These are phyloP conservation scores for Carapus acus DNA, from an alignment of 2,797 vertebrate genomes.

Conservation along the genomic window DNA sequence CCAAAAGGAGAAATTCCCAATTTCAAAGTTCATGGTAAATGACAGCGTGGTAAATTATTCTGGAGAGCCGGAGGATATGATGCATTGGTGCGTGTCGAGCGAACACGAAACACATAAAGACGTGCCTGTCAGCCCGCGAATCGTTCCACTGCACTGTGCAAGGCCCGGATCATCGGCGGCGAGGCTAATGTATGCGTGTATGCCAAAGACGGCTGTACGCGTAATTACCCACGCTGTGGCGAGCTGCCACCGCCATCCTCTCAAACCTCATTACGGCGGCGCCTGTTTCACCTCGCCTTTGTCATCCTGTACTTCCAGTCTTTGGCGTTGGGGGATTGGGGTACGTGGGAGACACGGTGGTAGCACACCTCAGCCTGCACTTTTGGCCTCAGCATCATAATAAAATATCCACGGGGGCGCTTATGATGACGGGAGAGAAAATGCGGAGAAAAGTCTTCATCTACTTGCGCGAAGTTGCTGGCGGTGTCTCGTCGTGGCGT, in stretches of 20 bases:
- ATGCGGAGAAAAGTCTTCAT: constrained; percentile 9
- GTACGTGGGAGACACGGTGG: no score
- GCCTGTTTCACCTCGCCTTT: constrained; percentile 38
- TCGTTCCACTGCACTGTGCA: constrained; percentile 26
- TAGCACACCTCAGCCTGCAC: constrained; percentile 13
- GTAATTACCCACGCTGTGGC: constrained; percentile 47
- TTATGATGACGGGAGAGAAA: constrained; percentile 27
- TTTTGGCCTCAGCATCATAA: background rate
- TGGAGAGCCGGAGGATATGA: constrained; percentile 35
- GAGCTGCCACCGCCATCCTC: constrained; percentile 39
- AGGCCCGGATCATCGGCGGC: constrained; percentile 26
- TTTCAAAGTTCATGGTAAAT: constrained; percentile 29
- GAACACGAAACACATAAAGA: constrained; percentile 36
- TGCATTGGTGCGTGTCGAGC: constrained; percentile 20
- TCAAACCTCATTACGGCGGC: constrained; percentile 51
- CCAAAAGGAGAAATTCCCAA: constrained; percentile 27
- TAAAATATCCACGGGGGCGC: constrained; percentile 5
- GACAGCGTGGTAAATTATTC: constrained; percentile 46
- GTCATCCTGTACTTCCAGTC: constrained; percentile 10
- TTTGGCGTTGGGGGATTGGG: background rate
- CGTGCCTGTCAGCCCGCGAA: constrained; percentile 22
- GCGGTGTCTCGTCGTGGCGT: constrained; percentile 14
- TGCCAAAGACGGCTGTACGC: constrained; percentile 33
- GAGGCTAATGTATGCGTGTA: constrained; percentile 32
- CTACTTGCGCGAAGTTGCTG: constrained; percentile 7